Conservation (phyloP, 2,113 vertebrate genomes). For the Pterocles burchelli region DNA sequence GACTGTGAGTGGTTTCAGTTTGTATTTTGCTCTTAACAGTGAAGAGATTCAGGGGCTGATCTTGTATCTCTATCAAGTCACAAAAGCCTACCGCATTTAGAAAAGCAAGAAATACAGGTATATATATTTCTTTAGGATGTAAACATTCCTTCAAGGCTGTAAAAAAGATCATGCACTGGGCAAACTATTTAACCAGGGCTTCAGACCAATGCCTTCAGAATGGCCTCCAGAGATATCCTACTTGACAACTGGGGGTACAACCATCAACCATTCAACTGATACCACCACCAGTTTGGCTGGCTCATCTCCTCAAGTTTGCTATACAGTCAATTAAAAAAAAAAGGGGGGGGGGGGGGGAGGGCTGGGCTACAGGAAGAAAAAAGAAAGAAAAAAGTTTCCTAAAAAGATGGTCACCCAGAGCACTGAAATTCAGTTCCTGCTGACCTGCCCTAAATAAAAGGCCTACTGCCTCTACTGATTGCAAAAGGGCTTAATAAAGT, state of each 20-base stretch:
- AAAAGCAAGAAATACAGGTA: background rate
- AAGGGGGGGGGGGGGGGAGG: too few relatives aligned
- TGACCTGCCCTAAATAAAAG: background rate
- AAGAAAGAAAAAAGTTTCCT: background rate
- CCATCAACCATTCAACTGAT: background rate
- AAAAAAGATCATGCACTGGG: background rate
- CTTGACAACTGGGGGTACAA: background rate
- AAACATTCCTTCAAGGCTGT: background rate
- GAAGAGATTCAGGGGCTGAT: background rate
- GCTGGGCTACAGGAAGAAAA: background rate
- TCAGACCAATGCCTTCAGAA: background rate
- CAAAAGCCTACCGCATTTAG: background rate
- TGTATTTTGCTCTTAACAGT: background rate
- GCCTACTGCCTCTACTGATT: background rate
- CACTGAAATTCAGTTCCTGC: background rate
- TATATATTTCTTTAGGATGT: background rate
- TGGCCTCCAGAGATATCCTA: background rate
- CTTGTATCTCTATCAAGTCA: background rate
- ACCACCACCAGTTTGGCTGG: rapidly evolving
- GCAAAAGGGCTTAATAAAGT: background rate
- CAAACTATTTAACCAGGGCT: background rate
- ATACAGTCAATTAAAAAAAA: background rate
- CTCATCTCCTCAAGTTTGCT: background rate
- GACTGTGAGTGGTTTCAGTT: background rate
- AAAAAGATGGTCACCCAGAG: background rate